Conservation (phyloP, 1,140 invertebrate genomes). For the Lutraria rhynchaena region DNA sequence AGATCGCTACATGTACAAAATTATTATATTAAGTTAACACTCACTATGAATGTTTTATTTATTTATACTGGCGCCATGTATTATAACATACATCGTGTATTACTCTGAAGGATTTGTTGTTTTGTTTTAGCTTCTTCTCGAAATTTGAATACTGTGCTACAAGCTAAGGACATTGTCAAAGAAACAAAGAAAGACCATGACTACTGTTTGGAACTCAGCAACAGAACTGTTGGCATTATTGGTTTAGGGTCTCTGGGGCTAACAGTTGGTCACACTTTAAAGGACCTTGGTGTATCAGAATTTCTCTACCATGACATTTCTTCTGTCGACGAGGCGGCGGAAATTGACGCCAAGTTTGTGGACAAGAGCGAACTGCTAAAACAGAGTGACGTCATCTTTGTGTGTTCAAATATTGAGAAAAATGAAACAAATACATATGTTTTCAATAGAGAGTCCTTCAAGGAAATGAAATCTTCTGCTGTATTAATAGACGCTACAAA, state of each 20-base stretch:
- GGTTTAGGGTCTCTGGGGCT: slow-evolving; percentile 88
- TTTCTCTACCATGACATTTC: slow-evolving; percentile 86
- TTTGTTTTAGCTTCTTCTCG: slow-evolving; percentile 1
- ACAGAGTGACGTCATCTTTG: slow-evolving; percentile 77
- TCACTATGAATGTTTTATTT: too few species aligned
- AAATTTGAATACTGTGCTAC: slow-evolving; percentile 37
- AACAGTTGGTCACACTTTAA: slow-evolving; percentile 86
- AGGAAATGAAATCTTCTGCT: slow-evolving; percentile 81
- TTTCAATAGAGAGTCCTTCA: slow-evolving; percentile 74
- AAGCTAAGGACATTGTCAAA: slow-evolving; percentile 35
- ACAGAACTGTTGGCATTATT: slow-evolving; percentile 92
- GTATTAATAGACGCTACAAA: slow-evolving; percentile 76
- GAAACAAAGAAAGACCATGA: neutral
- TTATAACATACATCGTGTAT: too few species aligned
- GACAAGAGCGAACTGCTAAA: slow-evolving; percentile 79
- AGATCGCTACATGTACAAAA: too few species aligned
- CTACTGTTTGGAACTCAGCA: slow-evolving; percentile 72
- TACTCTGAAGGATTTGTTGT: slow-evolving; percentile 5
- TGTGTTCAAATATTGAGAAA: slow-evolving; percentile 65
- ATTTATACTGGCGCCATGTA: too few species aligned
- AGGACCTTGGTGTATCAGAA: slow-evolving; percentile 86
- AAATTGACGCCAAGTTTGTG: slow-evolving; percentile 26
- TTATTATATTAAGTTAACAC: too few species aligned
- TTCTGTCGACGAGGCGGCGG: slow-evolving; percentile 72
- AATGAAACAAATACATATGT: slow-evolving; percentile 60